These are phyloP conservation scores for Lasioglossum leucozonium DNA, from an alignment of 2,888 invertebrate genomes.

Conservation along the genomic window DNA sequence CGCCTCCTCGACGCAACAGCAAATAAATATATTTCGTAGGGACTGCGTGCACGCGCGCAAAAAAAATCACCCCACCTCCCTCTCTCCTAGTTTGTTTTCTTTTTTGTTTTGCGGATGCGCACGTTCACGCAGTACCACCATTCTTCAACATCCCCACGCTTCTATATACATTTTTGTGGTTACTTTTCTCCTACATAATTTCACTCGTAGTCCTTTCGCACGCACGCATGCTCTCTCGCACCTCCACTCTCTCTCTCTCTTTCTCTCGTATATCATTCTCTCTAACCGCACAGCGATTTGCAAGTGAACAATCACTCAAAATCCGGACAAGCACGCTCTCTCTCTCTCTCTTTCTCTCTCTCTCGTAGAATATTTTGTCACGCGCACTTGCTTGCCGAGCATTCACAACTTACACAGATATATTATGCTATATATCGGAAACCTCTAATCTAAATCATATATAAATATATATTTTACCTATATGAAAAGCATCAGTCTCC, in stretches of 20 bases:
- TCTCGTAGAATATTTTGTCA: conserved; percentile 4
- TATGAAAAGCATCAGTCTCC: conserved; percentile 85
- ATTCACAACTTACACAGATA: conserved; percentile 77
- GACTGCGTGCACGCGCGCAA: conserved; percentile 30
- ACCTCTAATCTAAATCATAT: conserved; percentile 81
- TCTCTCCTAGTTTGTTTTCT: background rate
- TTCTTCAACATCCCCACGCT: conserved; percentile 66
- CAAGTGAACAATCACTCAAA: conserved; percentile 18
- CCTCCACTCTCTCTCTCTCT: background rate
- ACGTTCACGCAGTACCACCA: conserved; percentile 41
- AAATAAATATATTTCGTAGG: conserved; percentile 77
- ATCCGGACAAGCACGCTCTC: background rate
- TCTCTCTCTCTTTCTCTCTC: conserved; percentile 41
- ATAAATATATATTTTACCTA: conserved; percentile 84
- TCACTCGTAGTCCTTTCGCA: conserved; percentile 21
- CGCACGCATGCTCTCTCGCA: background rate
- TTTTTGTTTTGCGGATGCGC: conserved; percentile 26
- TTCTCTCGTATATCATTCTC: conserved; percentile 23
- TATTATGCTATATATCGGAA: conserved; percentile 75
- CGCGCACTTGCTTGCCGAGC: conserved; percentile 43
- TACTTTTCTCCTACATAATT: conserved; percentile 6
- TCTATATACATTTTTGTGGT: conserved; percentile 70
- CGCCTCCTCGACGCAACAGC: conserved; percentile 69
- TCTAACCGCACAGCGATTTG: conserved; percentile 12
- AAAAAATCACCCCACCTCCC: background rate